Evolutionary conservation across 2,113 vertebrate species (phyloP).

Genomic region (Heterochromis multidens): DNA sequence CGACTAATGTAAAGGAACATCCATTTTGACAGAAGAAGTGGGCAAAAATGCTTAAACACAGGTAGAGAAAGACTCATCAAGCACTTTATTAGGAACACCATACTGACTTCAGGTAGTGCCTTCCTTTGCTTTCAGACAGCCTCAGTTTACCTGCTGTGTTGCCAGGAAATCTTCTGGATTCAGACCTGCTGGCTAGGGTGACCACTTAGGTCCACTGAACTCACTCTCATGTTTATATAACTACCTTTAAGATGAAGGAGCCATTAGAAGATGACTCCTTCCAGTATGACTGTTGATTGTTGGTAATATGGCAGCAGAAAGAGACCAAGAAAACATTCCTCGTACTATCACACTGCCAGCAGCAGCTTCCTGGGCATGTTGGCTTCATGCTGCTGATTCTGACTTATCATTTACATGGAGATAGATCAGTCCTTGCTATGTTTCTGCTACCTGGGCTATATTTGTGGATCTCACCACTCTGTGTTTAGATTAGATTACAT

Average conservation of each 20-base stretch:
- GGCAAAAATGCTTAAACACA: background rate
- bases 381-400: background rate
- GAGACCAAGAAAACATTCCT: background rate
- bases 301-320: background rate
- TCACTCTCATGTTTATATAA: background rate
- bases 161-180: background rate
- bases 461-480: background rate
- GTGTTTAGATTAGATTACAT: background rate
- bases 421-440: background rate
- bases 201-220: fast-evolving
- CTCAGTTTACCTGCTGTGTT: background rate
- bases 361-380: background rate
- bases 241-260: background rate
- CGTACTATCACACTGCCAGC: background rate
- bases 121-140: background rate
- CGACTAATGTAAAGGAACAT: background rate
- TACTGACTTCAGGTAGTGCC: background rate
- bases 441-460: background rate
- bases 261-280: fast-evolving
- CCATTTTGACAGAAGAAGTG: background rate
- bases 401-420: background rate
- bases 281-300: background rate
- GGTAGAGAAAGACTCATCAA: background rate
- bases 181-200: background rate
- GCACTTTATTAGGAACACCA: background rate